phyloP scores from a whole-genome alignment of 1,140 invertebrate species.

The Oncopodura yosiiana region DNA sequence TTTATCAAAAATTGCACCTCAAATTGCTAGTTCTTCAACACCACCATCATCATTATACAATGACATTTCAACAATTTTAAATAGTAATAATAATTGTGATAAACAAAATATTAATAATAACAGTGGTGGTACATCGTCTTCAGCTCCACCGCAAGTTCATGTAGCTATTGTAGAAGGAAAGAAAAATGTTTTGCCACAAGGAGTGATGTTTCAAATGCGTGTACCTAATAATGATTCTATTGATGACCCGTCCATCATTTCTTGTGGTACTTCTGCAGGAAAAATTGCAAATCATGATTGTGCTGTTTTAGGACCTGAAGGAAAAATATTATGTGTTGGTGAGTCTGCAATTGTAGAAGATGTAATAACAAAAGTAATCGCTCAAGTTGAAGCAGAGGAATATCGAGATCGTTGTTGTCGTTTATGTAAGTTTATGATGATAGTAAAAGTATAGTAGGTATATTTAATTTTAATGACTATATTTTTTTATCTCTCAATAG shows the following conservation, averaged over 20 bases:
- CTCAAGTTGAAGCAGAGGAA: conserved; percentile 4
- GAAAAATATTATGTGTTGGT: conserved; percentile 23
- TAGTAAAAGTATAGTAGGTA: not conserved
- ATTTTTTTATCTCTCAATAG: too few relatives aligned
- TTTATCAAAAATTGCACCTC: not conserved
- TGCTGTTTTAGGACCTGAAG: conserved; percentile 29
- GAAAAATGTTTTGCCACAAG: conserved; percentile 1
- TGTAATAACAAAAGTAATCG: conserved; percentile 1
- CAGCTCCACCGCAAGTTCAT: not conserved
- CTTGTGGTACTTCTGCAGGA: not conserved
- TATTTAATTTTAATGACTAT: not conserved
- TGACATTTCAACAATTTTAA: too few relatives aligned
- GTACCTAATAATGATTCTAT: too few relatives aligned
- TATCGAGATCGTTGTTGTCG: not conserved
- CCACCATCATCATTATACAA: conserved; percentile 1
- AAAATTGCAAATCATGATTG: conserved; percentile 3
- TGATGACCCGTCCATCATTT: not conserved
- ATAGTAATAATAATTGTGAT: too few relatives aligned
- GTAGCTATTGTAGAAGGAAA: not conserved
- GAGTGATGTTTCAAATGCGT: conserved; percentile 9
- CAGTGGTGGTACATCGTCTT: not conserved
- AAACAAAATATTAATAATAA: not conserved
- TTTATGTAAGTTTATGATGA: conserved; percentile 13
- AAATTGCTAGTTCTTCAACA: not conserved
- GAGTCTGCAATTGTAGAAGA: conserved; percentile 1